These are phyloP conservation scores for Acipenser ruthenus DNA, from an alignment of 2,797 vertebrate species.

Conservation along the genomic window DNA sequence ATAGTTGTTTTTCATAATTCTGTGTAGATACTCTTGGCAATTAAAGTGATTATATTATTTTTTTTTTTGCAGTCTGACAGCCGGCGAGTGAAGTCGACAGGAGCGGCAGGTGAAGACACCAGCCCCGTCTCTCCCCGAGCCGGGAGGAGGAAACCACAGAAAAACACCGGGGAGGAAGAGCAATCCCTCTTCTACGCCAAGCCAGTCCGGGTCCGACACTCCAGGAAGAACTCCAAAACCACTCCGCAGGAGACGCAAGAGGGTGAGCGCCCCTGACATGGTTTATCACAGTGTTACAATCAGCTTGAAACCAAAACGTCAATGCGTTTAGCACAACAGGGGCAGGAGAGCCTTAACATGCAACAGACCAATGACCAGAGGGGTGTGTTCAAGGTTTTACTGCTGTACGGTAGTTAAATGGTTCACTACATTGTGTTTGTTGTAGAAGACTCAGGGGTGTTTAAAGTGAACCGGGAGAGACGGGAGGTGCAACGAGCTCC, in stretches of 20 bases:
- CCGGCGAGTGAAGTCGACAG: constrained; percentile 61
- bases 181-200: constrained; percentile 51
- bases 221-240: constrained; percentile 30
- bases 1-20: too few species aligned
- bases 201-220: constrained; percentile 47
- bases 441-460: constrained; percentile 44
- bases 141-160: constrained; percentile 33
- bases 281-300: background rate
- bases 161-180: constrained; percentile 32
- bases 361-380: too few species aligned
- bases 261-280: constrained; percentile 31
- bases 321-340: background rate
- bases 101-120: constrained; percentile 35
- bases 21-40: too few species aligned
- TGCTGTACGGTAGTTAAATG: constrained; percentile 1
- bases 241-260: constrained; percentile 24
- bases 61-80: constrained; percentile 44
- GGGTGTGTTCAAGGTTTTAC: background rate
- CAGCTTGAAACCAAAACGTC: background rate
- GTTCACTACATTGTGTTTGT: background rate
- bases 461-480: constrained; percentile 43
- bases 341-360: too few species aligned
- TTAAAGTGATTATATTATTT: too few species aligned
- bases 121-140: constrained; percentile 20
- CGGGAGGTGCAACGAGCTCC: constrained; percentile 58